Conservation (phyloP, 2,888 invertebrate genomes). For the Molorchus minor region DNA sequence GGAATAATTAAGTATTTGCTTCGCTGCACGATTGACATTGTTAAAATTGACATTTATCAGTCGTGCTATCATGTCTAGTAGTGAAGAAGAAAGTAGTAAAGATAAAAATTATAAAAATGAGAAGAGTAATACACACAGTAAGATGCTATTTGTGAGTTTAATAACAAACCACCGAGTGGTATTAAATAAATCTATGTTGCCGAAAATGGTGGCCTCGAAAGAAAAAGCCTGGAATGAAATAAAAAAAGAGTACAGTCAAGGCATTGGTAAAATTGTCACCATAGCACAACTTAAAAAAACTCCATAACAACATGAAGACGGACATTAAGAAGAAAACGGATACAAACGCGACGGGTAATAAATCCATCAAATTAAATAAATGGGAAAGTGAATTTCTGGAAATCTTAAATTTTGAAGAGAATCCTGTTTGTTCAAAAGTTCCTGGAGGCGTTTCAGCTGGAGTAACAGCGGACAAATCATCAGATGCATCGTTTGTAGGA, state of each 20-base stretch:
- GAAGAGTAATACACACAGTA: background rate
- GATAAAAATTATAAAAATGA: background rate
- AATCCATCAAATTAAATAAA: constrained; percentile 9
- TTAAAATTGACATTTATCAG: too few species aligned
- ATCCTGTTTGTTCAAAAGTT: constrained; percentile 15
- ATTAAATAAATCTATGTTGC: constrained; percentile 16
- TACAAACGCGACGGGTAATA: constrained; percentile 11
- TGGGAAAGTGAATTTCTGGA: constrained; percentile 19
- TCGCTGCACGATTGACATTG: too few species aligned
- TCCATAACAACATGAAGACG: constrained; percentile 11
- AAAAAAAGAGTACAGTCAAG: constrained; percentile 18
- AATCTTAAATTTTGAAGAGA: constrained; percentile 15
- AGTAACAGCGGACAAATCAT: constrained; percentile 3
- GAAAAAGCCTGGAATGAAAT: constrained; percentile 23
- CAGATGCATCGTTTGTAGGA: background rate
- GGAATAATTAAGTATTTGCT: too few species aligned
- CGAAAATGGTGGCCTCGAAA: constrained; percentile 16
- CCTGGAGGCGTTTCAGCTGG: constrained; percentile 15
- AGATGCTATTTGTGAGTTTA: background rate
- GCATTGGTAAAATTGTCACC: constrained; percentile 9
- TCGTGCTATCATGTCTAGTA: constrained; percentile 14
- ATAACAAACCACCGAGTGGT: constrained; percentile 4
- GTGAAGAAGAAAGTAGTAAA: constrained; percentile 10
- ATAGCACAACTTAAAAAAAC: constrained; percentile 20
- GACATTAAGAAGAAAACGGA: constrained; percentile 15